Conservation (phyloP, 1,140 invertebrate genomes). For the Calephelis virginiensis region DNA sequence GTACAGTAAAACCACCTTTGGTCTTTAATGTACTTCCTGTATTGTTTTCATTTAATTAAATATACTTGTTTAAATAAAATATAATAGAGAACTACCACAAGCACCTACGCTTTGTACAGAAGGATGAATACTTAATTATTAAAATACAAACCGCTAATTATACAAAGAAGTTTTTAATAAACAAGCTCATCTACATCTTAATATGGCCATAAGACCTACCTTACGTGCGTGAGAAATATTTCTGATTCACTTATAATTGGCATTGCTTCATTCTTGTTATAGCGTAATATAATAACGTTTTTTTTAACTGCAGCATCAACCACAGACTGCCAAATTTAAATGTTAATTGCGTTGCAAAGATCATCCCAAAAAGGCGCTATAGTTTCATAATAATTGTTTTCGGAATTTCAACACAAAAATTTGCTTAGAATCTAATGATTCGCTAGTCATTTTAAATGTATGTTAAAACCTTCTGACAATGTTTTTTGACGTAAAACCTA, state of each 20-base stretch:
- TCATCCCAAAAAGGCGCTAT: neutral
- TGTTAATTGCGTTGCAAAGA: constrained; percentile 5
- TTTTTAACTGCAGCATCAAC: constrained; percentile 24
- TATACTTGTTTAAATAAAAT: no score
- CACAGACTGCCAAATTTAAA: constrained; percentile 5
- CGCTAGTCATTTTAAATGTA: neutral
- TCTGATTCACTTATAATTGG: constrained; percentile 41
- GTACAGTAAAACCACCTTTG: no score
- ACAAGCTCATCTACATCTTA: constrained; percentile 1
- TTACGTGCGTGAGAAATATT: constrained; percentile 34
- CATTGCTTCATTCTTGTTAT: constrained; percentile 37
- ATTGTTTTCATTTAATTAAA: no score
- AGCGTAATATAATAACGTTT: constrained; percentile 30
- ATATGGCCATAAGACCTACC: neutral
- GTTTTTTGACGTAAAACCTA: no score
- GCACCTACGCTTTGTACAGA: no score
- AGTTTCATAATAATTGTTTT: constrained; percentile 9
- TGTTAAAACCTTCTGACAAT: no score
- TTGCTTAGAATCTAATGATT: neutral
- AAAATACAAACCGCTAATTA: neutral
- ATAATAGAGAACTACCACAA: no score
- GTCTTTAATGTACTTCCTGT: no score
- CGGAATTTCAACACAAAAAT: neutral
- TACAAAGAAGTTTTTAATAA: neutral
- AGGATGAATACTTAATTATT: no score